Conservation (phyloP, 2,797 vertebrate species). For the Lacerta viridis region DNA sequence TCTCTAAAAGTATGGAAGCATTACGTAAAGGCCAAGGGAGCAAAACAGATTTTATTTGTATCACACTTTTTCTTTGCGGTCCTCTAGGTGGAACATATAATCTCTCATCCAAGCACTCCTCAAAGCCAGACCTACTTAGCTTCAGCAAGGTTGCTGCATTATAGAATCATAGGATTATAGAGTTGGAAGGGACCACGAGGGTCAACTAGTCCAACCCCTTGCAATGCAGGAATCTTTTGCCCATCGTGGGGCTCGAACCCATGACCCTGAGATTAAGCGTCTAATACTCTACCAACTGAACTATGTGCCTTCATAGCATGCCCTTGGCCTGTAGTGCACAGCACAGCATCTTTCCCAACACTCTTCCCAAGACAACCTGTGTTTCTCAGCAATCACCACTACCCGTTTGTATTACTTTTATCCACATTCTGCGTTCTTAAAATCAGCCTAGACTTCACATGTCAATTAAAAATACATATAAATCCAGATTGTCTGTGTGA, state of each 20-base stretch:
- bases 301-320: background rate
- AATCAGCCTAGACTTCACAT: slow-evolving; percentile 10
- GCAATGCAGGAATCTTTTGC: too few relatives aligned
- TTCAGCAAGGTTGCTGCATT: background rate
- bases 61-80: background rate
- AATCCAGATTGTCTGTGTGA: background rate
- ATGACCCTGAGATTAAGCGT: too few relatives aligned
- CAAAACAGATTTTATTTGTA: background rate
- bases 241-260: too few relatives aligned
- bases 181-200: too few relatives aligned
- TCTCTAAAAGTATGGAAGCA: background rate
- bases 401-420: background rate
- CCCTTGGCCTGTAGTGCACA: background rate
- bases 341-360: background rate
- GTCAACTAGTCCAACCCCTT: too few relatives aligned
- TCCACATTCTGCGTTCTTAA: background rate
- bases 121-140: background rate
- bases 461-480: background rate
- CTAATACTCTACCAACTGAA: too few relatives aligned
- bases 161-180: background rate
- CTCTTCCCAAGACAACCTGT: background rate
- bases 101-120: background rate
- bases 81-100: too few relatives aligned
- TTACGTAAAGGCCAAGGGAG: background rate
- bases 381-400: background rate